A percentile compares a stretch with the other conserved stretches of the same genome.
These are phyloP conservation scores for Ricordea florida DNA, from an alignment of 92 coral and sea anemone genomes.

Conservation along the genomic window DNA sequence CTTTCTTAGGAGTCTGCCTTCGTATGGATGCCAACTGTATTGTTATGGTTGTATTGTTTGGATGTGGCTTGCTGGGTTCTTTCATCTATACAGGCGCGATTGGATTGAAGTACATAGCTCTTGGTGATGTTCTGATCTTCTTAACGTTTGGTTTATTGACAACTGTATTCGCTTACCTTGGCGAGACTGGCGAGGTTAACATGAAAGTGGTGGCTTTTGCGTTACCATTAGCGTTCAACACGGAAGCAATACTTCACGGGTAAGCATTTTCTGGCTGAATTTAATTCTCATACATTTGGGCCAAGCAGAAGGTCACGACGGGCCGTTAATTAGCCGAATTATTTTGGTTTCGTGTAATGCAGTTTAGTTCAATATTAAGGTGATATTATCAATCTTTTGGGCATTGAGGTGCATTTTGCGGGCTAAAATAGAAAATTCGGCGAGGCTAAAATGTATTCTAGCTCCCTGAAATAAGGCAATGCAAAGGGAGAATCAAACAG, in stretches of 20 bases:
- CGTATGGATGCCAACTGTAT: slow-evolving; percentile 16
- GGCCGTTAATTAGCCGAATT: background rate
- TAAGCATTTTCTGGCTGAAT: background rate
- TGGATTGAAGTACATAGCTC: slow-evolving; percentile 76
- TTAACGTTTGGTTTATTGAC: slow-evolving; percentile 68
- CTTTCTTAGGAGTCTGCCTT: slow-evolving; percentile 42
- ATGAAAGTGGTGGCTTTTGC: slow-evolving; percentile 26
- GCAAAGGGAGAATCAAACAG: too few relatives aligned
- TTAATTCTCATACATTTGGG: background rate
- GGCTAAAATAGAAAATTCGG: too few relatives aligned
- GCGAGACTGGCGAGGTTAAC: slow-evolving; percentile 56
- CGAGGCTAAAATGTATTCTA: too few relatives aligned
- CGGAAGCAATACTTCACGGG: slow-evolving; percentile 80
- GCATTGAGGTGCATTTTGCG: too few relatives aligned
- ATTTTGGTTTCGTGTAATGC: too few relatives aligned
- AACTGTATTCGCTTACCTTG: slow-evolving; percentile 52
- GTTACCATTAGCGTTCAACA: slow-evolving; percentile 61
- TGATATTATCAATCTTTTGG: too few relatives aligned
- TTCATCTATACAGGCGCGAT: slow-evolving; percentile 77
- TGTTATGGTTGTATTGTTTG: slow-evolving; percentile 27
- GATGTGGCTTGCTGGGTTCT: slow-evolving; percentile 54
- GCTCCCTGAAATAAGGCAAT: too few relatives aligned
- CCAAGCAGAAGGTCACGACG: background rate
- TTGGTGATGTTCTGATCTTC: slow-evolving; percentile 70
- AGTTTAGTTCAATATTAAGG: too few relatives aligned